Evolutionary conservation across 2,888 invertebrate genomes (phyloP).

Genomic region (Nephrotoma appendiculata): DNA sequence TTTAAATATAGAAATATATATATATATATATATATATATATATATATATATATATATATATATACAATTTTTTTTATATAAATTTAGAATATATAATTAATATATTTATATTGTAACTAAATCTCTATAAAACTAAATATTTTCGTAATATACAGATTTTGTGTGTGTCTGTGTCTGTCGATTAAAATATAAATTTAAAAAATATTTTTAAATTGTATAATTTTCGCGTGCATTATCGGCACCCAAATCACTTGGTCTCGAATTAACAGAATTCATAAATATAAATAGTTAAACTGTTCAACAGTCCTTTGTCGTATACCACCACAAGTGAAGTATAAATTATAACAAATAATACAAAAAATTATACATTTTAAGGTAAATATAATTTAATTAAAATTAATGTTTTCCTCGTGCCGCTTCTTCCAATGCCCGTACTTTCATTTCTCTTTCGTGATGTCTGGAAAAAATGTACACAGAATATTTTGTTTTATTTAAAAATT

Average conservation of each 20-base stretch:
- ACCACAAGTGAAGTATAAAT: not conserved
- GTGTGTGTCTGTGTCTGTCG: not conserved
- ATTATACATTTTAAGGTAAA: not conserved
- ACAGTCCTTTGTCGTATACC: not conserved
- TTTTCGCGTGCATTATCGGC: not conserved
- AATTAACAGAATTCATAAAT: not conserved
- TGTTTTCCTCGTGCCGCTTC: slow-evolving; percentile 58
- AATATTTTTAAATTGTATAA: not conserved
- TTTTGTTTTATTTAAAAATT: slow-evolving; percentile 3
- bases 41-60: no score
- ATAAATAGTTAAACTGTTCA: not conserved
- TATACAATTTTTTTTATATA: no score
- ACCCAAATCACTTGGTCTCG: not conserved
- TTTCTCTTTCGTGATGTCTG: slow-evolving; percentile 71
- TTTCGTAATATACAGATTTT: not conserved
- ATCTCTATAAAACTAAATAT: not conserved
- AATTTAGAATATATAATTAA: not conserved
- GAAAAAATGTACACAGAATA: slow-evolving; percentile 34
- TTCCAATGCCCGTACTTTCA: slow-evolving; percentile 72
- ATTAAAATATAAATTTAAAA: not conserved
- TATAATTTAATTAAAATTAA: slow-evolving; percentile 7
- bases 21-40: not conserved
- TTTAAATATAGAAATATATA: not conserved
- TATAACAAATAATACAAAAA: not conserved
- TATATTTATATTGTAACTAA: not conserved